Base-by-base conservation (phyloP, 2,797 vertebrate species). In the Borostomias antarcticus region DNA sequence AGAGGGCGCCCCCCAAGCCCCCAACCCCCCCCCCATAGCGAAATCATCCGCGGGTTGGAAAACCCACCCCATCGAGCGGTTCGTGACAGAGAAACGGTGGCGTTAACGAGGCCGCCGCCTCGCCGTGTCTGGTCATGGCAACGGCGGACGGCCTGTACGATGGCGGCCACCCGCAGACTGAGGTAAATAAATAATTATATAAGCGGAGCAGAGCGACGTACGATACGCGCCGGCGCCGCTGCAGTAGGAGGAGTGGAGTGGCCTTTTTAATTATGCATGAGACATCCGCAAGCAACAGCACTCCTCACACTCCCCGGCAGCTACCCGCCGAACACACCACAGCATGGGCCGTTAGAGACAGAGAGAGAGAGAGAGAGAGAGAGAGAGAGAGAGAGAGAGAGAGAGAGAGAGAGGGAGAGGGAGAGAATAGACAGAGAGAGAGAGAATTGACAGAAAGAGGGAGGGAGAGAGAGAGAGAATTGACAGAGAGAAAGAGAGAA, bases 251-350 rank as follows among this genome's bases (percentile, higher is more conserved):
- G 85, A 88, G 87, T 87, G 86, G 90, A 92, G 89, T 90, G n/a
- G 87, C 74, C 81, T 86, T 86, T 87, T 93, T 90, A 93, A 94
- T 93, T 92, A 94, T 93, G 90, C 85, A 93, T 88, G 89, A 92
- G 91, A 91, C 89, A 89, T 90, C 87, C 75, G 76, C 84, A 90
- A 86, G 89, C 88, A 92, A 91, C 88, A 89, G 87, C 89, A 87
- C 83, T 90, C 85, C 85, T 89, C 88, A 90, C 87, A 88, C 89
- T 89, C 89, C 78, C n/a, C 80, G 77, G 87, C 82, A 88, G 78
- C 85, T 86, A 81, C 82, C 74, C 78, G 77, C 83, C 79, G 84
- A 90, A 88, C 87, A 88, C 76, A 81, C 76, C 77, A 75, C 86
- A 89, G 89, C 89, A 87, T 82, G 89, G 62, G 75, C 86, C 83